Conservation (phyloP, 1,140 invertebrate genomes). For the Drosophila lini region DNA sequence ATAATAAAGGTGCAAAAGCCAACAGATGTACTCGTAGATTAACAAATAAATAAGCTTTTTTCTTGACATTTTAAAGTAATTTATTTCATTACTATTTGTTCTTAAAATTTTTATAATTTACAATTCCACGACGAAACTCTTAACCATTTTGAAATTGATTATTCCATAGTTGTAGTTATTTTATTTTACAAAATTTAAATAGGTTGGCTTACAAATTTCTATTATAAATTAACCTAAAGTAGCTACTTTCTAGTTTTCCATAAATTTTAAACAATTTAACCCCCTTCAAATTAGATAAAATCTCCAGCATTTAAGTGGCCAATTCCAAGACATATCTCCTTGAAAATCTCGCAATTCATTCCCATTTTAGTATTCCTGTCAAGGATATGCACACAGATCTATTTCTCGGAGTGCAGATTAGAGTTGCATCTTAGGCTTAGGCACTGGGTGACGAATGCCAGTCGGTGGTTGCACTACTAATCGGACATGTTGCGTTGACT, state of each 20-base stretch:
- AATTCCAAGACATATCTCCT: not conserved
- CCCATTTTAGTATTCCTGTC: not conserved
- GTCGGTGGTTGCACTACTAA: slow-evolving; percentile 82
- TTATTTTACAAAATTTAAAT: no score
- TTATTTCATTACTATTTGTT: no score
- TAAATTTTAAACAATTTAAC: no score
- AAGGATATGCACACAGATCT: slow-evolving; percentile 22
- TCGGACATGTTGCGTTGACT: slow-evolving; percentile 82
- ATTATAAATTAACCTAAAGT: no score
- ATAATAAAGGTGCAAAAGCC: not conserved
- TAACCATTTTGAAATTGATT: no score
- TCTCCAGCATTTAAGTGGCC: not conserved
- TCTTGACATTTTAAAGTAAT: not conserved
- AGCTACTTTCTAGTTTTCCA: not conserved
- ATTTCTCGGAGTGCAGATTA: slow-evolving; percentile 55
- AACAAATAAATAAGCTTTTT: not conserved
- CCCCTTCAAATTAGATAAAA: not conserved
- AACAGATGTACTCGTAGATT: not conserved
- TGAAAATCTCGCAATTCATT: not conserved
- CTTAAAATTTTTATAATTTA: not conserved
- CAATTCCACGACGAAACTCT: not conserved
- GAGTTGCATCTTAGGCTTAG: slow-evolving; percentile 44
- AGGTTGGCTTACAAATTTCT: no score
- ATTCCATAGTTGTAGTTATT: no score
- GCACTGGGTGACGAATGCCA: slow-evolving; percentile 75